phyloP scores from a whole-genome alignment of 2,113 vertebrate species.

The Tachuris rubrigastra region DNA sequence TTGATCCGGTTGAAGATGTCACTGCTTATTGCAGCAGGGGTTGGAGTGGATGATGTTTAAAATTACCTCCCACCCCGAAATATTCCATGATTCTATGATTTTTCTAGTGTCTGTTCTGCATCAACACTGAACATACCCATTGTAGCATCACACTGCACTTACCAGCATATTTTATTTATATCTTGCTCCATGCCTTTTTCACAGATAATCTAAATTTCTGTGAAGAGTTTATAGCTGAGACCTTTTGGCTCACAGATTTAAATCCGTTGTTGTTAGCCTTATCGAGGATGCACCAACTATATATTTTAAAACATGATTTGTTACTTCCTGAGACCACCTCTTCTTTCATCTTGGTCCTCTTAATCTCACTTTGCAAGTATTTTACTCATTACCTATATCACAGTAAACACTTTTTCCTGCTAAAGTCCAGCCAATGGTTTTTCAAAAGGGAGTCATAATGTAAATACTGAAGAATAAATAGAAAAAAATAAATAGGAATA shows the following conservation, averaged over 20 bases:
- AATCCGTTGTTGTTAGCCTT: background rate
- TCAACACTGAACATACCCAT: background rate
- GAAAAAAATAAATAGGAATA: too few species aligned
- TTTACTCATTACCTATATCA: background rate
- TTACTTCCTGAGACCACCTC: background rate
- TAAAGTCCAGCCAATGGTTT: background rate
- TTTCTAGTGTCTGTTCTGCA: background rate
- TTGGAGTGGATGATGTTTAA: background rate
- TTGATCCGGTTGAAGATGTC: background rate
- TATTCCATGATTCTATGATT: background rate
- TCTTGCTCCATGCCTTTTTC: background rate
- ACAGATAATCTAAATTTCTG: background rate
- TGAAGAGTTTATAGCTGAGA: background rate
- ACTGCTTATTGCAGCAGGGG: rapidly evolving
- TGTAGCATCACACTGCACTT: background rate
- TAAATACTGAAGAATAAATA: background rate
- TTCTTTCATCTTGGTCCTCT: background rate
- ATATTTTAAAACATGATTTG: background rate
- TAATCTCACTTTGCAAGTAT: background rate
- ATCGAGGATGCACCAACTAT: rapidly evolving
- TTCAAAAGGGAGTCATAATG: background rate
- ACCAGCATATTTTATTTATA: background rate
- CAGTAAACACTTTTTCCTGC: background rate
- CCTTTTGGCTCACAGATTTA: background rate
- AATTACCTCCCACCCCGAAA: background rate